Base-by-base conservation (phyloP, 2,113 vertebrate genomes). In the Mobula birostris region DNA sequence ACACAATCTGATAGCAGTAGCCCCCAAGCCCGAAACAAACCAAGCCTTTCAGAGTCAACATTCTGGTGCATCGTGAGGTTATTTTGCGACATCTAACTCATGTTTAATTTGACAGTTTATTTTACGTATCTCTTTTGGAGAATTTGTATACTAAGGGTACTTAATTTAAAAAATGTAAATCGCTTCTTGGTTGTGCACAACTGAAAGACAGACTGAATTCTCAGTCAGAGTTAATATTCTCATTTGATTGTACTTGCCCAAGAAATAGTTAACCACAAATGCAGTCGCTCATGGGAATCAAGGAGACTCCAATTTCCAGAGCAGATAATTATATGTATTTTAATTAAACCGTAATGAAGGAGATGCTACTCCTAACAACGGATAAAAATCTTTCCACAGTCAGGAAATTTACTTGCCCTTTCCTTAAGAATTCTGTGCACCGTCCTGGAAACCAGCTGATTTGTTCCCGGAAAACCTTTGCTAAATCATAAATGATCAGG, bases 321-420 rank as follows among this genome's bases (percentile, higher is more conserved):
- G 1, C 32, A 74, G 90, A 70, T 92, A 72, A 92, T 92, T 72
- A 72, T 72, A 72, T 48, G 36, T 40, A 92, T 92, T 93, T 93
- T 74, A 93, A 72, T 93, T 93, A 93, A 93, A 40, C 36, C 74
- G 48, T 93, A 93, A 93, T 93, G 91, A 93, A 48, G 36, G 68
- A 56, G 70, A 48, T 29, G 40, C 40, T n/a, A 9, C 24, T 29
- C 56, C 68, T 56, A 48, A 56, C 66, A 74, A 56, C 36, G 74
- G 91, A 12, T 32, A 27, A 76, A 48, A 21, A 2, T 7, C 91
- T 36, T 74, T 66, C 40, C 63, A 40, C 36, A 6, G 14, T 11
- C 91, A 93, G 70, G 21, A 93, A 74, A 93, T 93, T 40, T 27
- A 56, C 68, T 76, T 48, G 11, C 21, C 11, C 68, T 74, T 17